Conservation (phyloP, 2,888 invertebrate genomes). For the Hartigia nigra region DNA sequence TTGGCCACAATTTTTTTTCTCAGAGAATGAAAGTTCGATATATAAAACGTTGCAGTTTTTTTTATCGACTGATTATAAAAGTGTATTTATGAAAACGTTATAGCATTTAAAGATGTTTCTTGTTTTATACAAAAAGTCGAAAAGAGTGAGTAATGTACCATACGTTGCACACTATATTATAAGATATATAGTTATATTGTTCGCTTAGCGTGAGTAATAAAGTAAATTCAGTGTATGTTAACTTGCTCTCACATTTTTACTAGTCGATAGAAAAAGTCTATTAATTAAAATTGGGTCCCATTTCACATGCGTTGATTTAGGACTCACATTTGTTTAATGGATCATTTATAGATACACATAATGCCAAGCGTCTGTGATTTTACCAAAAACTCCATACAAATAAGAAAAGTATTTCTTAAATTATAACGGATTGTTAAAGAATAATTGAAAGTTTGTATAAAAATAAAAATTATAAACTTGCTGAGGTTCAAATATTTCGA, state of each 20-base stretch:
- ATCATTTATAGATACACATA: background rate
- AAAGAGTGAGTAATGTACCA: background rate
- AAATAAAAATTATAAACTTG: background rate
- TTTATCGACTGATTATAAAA: background rate
- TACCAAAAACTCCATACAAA: background rate
- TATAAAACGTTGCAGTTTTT: background rate
- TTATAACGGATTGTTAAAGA: slow-evolving; percentile 21
- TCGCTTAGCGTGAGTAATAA: background rate
- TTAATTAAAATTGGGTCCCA: no score
- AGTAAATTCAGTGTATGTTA: background rate
- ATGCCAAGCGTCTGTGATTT: slow-evolving; percentile 21
- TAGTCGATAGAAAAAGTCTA: no score
- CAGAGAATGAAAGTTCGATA: background rate
- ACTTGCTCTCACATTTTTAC: no score
- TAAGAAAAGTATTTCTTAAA: slow-evolving; percentile 13
- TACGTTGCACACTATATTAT: background rate
- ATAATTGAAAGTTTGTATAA: background rate
- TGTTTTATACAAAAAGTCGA: background rate
- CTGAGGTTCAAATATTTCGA: background rate
- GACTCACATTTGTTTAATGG: background rate
- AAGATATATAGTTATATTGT: background rate
- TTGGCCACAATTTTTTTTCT: background rate
- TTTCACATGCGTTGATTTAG: background rate
- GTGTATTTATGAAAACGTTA: background rate
- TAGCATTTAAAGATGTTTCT: background rate